Evolutionary conservation across 2,113 vertebrate genomes (phyloP).

Genomic region (Campylorhamphus procurvoides): DNA sequence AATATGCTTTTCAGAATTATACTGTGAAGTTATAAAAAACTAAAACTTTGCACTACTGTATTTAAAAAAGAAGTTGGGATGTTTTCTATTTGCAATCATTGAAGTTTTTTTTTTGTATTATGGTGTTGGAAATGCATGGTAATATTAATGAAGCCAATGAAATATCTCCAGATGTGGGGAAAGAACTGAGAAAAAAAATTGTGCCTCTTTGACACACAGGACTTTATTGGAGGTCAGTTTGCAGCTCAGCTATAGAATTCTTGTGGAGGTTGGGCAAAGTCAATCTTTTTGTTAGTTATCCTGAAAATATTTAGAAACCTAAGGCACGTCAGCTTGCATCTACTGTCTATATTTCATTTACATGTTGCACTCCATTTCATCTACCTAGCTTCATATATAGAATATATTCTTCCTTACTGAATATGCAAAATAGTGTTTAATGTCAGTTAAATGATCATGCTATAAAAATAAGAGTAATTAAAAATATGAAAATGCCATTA

Average conservation of each 20-base stretch:
- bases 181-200: background rate
- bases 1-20: background rate
- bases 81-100: background rate
- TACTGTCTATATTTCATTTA: background rate
- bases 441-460: background rate
- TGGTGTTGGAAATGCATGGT: background rate
- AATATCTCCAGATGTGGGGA: background rate
- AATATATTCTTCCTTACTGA: background rate
- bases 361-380: background rate
- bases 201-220: background rate
- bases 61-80: background rate
- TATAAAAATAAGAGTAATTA: background rate
- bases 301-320: background rate
- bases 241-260: background rate
- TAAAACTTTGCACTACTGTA: background rate
- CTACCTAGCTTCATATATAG: background rate
- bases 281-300: background rate
- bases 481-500: background rate
- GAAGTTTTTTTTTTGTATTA: background rate
- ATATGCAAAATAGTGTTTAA: background rate
- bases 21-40: background rate
- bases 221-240: background rate
- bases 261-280: background rate
- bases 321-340: background rate
- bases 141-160: background rate